These are phyloP conservation scores for Notocelia uddmanniana DNA, from an alignment of 2,888 invertebrate species.

Conservation along the genomic window DNA sequence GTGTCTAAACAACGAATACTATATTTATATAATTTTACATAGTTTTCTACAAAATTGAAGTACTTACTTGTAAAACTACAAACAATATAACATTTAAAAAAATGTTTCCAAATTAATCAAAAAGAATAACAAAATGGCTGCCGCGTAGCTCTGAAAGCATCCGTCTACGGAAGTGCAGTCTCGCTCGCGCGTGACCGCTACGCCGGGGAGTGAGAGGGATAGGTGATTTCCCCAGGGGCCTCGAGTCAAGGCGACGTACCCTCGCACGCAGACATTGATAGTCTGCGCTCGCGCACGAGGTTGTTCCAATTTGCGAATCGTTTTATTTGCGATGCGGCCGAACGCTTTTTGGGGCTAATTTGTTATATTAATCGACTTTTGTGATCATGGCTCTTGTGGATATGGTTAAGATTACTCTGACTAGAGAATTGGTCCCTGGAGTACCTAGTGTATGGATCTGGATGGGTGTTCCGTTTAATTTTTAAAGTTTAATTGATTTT, in stretches of 20 bases:
- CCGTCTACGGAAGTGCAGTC: constrained; percentile 74
- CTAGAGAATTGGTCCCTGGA: not conserved
- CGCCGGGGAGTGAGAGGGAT: constrained; percentile 65
- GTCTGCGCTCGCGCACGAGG: constrained; percentile 59
- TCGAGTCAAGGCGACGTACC: constrained; percentile 82
- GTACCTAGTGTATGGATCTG: not conserved
- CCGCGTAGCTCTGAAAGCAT: constrained; percentile 84
- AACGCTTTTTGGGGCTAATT: constrained; percentile 34
- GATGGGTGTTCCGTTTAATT: not conserved
- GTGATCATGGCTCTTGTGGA: constrained; percentile 3
- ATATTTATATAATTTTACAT: constrained; percentile 21
- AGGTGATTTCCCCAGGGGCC: constrained; percentile 73
- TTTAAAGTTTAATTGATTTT: too few species aligned
- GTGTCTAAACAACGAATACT: constrained; percentile 8
- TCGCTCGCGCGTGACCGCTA: constrained; percentile 65
- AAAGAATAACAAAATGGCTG: constrained; percentile 80
- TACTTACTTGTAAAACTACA: constrained; percentile 4
- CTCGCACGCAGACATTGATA: constrained; percentile 63
- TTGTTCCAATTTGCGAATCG: constrained; percentile 60
- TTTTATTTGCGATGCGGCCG: constrained; percentile 50
- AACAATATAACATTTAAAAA: constrained; percentile 51
- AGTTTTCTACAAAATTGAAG: constrained; percentile 1
- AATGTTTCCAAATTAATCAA: constrained; percentile 67
- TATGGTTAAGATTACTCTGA: constrained; percentile 6
- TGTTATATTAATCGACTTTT: constrained; percentile 37